phyloP scores from a whole-genome alignment of 2,888 invertebrate species.

The Drosophila quasianomalipes region DNA sequence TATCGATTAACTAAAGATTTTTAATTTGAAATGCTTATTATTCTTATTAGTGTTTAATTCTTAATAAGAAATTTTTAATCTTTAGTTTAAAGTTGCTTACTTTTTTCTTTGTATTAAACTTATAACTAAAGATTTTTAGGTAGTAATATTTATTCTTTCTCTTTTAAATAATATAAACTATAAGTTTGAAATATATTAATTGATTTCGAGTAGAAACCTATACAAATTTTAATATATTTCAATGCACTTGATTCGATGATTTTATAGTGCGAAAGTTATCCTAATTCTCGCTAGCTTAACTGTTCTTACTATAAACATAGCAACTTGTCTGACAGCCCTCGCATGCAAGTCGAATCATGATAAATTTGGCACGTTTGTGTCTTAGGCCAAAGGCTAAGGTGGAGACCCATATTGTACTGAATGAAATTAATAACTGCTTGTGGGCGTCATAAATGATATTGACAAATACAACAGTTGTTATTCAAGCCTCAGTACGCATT shows the following conservation, averaged over 20 bases:
- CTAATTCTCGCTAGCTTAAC: neutral
- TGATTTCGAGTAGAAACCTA: too few relatives aligned
- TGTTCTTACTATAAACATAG: neutral
- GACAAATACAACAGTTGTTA: constrained; percentile 17
- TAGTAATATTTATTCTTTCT: neutral
- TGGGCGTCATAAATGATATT: constrained; percentile 25
- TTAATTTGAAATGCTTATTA: too few relatives aligned
- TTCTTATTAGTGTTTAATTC: too few relatives aligned
- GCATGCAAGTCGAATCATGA: neutral
- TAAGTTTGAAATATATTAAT: neutral
- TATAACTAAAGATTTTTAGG: neutral
- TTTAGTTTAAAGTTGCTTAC: too few relatives aligned
- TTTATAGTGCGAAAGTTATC: neutral
- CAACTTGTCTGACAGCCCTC: constrained; percentile 14
- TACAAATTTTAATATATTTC: too few relatives aligned
- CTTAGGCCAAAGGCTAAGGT: constrained; percentile 5
- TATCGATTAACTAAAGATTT: too few relatives aligned
- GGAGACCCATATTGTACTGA: constrained; percentile 1
- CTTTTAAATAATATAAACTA: neutral
- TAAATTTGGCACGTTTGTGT: constrained; percentile 4
- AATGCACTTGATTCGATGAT: neutral
- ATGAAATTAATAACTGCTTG: constrained; percentile 22
- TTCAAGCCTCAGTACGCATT: neutral
- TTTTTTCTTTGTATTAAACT: too few relatives aligned
- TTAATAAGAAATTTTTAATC: too few relatives aligned